These are phyloP conservation scores for Nothocercus julius DNA, from an alignment of 2,113 vertebrate genomes.

Conservation along the genomic window DNA sequence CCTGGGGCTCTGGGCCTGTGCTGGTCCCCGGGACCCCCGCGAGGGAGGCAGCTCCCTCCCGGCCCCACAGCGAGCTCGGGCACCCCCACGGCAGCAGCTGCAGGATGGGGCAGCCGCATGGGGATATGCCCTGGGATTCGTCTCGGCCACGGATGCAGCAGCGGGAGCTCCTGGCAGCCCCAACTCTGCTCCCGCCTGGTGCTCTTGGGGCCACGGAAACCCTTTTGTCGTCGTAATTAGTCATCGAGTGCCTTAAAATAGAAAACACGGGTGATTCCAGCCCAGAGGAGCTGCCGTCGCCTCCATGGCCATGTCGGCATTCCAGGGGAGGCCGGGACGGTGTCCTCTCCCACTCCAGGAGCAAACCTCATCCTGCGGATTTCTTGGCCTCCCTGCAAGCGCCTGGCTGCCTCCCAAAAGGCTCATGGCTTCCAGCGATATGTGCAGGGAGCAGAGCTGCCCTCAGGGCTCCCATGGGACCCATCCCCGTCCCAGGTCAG, in stretches of 20 bases:
- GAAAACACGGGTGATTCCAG: neutral
- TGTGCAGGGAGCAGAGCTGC: neutral
- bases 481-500: neutral
- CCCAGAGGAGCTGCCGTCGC: neutral
- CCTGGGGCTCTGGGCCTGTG: neutral
- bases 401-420: neutral
- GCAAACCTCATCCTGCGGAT: fast-evolving
- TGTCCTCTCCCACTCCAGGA: fast-evolving
- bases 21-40: neutral
- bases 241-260: slow-evolving; percentile 43
- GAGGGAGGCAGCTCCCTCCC: neutral
- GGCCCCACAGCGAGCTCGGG: too few relatives aligned
- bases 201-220: neutral
- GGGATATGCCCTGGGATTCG: neutral
- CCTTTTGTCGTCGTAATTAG: neutral
- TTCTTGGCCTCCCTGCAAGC: too few relatives aligned
- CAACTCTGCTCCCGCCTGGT: fast-evolving
- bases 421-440: neutral
- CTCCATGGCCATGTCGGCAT: fast-evolving
- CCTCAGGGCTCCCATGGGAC: neutral
- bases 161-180: neutral
- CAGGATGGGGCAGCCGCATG: neutral
- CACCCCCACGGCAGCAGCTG: neutral
- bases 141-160: neutral
- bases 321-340: fast-evolving